Evolutionary conservation across 2,113 vertebrate genomes (phyloP).

Genomic region (Speoplatyrhinus poulsoni): DNA sequence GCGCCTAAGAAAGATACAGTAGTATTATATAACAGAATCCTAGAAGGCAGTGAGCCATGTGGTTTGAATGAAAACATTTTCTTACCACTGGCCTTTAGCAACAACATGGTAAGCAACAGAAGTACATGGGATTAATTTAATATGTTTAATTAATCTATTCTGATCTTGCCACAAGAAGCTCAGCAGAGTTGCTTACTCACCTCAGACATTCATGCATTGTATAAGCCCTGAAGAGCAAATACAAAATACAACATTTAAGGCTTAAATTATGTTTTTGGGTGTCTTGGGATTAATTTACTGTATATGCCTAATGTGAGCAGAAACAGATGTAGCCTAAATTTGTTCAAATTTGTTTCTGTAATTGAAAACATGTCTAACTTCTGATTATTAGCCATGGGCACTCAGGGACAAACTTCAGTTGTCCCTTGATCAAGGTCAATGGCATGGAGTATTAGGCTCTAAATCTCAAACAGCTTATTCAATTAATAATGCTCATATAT

Average conservation of each 20-base stretch:
- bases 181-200: slow-evolving; percentile 53
- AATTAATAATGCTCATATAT: no score
- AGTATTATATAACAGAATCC: neutral
- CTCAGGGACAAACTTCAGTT: no score
- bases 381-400: no score
- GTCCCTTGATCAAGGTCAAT: no score
- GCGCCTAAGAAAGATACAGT: no score
- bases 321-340: neutral
- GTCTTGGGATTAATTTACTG: no score
- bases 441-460: no score
- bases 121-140: neutral
- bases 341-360: no score
- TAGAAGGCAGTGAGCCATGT: neutral
- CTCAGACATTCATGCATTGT: slow-evolving; percentile 72
- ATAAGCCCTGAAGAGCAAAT: slow-evolving; percentile 36
- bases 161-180: neutral
- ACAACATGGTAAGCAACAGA: slow-evolving; percentile 15
- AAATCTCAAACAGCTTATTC: no score
- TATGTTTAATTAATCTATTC: neutral
- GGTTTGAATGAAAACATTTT: neutral
- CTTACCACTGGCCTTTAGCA: slow-evolving; percentile 57
- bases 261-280: neutral
- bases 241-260: neutral
- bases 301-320: neutral
- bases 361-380: no score